These are phyloP conservation scores for Illadopsis cleaveri DNA, from an alignment of 2,113 vertebrate species.

Conservation along the genomic window DNA sequence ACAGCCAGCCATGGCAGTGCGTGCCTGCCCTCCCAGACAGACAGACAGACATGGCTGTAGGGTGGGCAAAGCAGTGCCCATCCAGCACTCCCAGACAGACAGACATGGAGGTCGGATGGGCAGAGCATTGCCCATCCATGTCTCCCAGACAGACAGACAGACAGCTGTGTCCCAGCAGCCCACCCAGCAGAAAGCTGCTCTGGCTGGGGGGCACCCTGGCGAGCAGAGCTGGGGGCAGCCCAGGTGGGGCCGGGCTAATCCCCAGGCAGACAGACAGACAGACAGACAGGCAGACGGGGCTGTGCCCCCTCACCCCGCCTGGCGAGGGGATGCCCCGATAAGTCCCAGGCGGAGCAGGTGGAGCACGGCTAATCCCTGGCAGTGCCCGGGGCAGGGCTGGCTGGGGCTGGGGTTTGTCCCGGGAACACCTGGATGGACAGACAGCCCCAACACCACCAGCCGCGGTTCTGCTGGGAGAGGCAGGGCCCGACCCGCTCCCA, in stretches of 20 bases:
- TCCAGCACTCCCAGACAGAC: not conserved
- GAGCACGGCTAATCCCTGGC: not conserved
- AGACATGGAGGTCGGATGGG: not conserved
- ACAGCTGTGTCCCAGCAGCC: not conserved
- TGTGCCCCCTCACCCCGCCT: not conserved
- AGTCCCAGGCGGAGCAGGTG: not conserved
- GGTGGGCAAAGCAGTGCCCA: not conserved
- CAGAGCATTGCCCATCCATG: not conserved
- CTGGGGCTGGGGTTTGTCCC: fast-evolving
- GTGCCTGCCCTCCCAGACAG: not conserved
- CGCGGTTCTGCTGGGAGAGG: fast-evolving
- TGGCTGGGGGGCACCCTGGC: not conserved
- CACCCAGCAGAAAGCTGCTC: not conserved
- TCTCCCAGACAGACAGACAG: not conserved
- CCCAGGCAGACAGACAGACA: not conserved
- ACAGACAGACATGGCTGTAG: not conserved
- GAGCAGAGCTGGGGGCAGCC: not conserved
- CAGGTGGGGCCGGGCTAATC: constrained; percentile 13
- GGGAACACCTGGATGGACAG: not conserved
- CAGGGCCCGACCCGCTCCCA: fast-evolving
- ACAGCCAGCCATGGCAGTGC: not conserved
- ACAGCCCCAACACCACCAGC: fast-evolving
- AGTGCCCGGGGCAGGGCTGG: not conserved
- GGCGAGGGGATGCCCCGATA: not conserved
- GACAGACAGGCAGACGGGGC: not conserved